Base-by-base conservation (phyloP, 2,888 invertebrate genomes). In the Phrixothrix hirtus region DNA sequence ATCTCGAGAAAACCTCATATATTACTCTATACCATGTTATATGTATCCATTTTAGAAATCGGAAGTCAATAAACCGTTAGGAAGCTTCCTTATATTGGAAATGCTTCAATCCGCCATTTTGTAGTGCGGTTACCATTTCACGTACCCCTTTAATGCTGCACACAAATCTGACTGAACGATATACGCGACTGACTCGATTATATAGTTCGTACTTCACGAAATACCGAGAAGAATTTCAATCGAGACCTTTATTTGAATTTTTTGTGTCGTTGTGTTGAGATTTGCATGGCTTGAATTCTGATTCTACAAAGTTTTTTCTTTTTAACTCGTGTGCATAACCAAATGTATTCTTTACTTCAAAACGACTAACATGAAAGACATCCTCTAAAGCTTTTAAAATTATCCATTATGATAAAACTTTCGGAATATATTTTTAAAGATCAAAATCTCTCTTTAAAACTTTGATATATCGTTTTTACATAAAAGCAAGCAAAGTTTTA, bases 141-240 rank as follows among this genome's bases (percentile, higher is more conserved):
- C 55, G 51, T 57, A 55, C 55, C 46, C 46, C 46, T 45, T 50
- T 59, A 59, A 55, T 57, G 49, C 49, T 42, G 39, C 51, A 39
- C 57, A 48, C 55, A 59, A 59, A 57, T 57, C 57, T 57, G 56
- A 25, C 30, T 47, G 52, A 57, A 46, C 56, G 56, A 52, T 56
- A 52, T 57, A 57, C 52, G 37, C 50, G 45, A 21, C 43, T 34
- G 50, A 58, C 49, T 58, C 49, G 56, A 60, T 60, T 60, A 58
- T 55, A 49, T 49, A 51, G 52, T 49, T 51, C 49, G 54, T 57
- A 59, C 54, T 54, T 51, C 47, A 51, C 50, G 50, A 37, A 49
- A 45, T 32, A 51, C 36, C 52, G 43, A 49, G 39, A 41, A 46
- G 52, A 50, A 59, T 50, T 55, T 55, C 57, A 55, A 60, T 58